Evolutionary conservation across 2,113 vertebrate genomes (phyloP).

Genomic region (Lichenostomus cassidix): DNA sequence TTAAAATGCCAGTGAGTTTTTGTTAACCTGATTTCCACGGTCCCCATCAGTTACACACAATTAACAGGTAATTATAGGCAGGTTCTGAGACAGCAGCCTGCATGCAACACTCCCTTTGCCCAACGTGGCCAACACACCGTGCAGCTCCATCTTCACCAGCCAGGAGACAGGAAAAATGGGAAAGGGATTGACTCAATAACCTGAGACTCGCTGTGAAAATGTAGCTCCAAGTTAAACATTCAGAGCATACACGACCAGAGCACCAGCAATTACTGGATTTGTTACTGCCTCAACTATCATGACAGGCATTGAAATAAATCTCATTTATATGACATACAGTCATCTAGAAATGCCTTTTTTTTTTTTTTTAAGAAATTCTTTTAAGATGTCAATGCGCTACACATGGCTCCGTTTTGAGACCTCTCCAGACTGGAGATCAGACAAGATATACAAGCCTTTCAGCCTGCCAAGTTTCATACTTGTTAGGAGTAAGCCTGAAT

Average conservation of each 20-base stretch:
- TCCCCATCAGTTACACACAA: background rate
- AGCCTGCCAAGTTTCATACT: slow-evolving; percentile 36
- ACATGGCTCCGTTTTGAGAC: slow-evolving; percentile 7
- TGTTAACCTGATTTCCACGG: background rate
- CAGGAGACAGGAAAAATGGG: background rate
- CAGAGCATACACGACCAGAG: background rate
- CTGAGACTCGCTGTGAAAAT: background rate
- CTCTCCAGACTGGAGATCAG: slow-evolving; percentile 47
- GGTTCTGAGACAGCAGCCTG: background rate
- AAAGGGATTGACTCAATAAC: background rate
- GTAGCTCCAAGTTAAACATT: background rate
- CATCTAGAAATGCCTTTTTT: background rate
- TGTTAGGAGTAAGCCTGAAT: background rate
- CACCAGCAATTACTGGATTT: slow-evolving; percentile 9
- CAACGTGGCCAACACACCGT: background rate
- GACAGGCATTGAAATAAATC: slow-evolving; percentile 51
- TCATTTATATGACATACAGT: slow-evolving; percentile 26
- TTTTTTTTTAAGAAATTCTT: background rate
- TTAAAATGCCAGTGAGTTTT: background rate
- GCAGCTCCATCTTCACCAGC: background rate
- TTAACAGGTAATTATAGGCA: background rate
- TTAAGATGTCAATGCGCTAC: background rate
- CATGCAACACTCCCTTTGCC: rapidly evolving
- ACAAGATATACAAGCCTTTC: slow-evolving; percentile 39
- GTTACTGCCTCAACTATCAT: slow-evolving; percentile 22